A percentile compares a stretch with the other conserved stretches of the same genome.
phyloP scores from a whole-genome alignment of 2,113 vertebrate genomes.

The Zosterops hypoxanthus region DNA sequence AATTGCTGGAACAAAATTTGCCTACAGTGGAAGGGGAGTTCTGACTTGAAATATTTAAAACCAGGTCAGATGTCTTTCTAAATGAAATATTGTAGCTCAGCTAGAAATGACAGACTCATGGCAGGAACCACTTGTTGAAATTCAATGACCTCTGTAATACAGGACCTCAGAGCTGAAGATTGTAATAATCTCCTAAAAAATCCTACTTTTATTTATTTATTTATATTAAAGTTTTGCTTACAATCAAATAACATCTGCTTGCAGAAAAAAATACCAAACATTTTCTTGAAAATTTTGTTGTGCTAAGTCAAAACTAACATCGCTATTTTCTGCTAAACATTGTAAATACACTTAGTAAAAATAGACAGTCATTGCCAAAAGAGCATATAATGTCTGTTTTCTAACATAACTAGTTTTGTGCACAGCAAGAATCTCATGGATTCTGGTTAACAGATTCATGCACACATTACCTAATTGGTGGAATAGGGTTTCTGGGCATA shows the following conservation, averaged over 20 bases:
- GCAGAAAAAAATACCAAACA: not conserved
- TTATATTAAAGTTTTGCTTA: not conserved
- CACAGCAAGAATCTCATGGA: not conserved
- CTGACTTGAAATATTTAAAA: conserved; percentile 42
- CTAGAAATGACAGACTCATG: not conserved
- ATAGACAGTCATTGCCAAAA: not conserved
- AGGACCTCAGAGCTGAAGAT: conserved; percentile 4
- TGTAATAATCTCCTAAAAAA: conserved; percentile 2
- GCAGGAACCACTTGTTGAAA: conserved; percentile 54
- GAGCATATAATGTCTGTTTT: not conserved
- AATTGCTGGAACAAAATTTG: not conserved
- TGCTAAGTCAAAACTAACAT: not conserved
- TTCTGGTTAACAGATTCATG: not conserved
- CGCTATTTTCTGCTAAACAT: not conserved
- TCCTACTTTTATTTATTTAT: conserved; percentile 33
- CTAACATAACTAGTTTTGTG: not conserved
- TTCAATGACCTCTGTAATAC: conserved; percentile 45
- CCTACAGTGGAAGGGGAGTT: not conserved
- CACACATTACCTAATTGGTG: not conserved
- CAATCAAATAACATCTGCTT: conserved; percentile 1
- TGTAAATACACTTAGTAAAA: not conserved
- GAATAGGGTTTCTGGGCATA: not conserved
- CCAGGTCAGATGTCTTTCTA: conserved; percentile 42
- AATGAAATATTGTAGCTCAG: conserved; percentile 17
- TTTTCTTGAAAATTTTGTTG: not conserved